These are phyloP conservation scores for Puma concolor DNA, from an alignment of 2,113 vertebrate species.

Conservation along the genomic window DNA sequence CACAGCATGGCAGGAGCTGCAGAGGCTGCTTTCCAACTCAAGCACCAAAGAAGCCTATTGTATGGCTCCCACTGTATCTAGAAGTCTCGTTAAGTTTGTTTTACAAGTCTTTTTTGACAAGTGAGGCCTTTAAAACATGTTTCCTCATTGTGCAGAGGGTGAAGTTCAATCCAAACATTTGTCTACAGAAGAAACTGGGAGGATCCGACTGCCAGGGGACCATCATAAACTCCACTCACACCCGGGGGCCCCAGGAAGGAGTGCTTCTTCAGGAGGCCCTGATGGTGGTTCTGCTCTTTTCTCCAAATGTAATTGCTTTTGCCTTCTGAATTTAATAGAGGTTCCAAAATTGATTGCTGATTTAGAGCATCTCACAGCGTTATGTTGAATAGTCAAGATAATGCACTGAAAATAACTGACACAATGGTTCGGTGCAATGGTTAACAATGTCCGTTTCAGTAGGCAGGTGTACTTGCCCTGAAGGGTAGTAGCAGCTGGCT, in stretches of 20 bases:
- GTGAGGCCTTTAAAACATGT: conserved; percentile 69
- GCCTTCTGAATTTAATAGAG: too few species aligned
- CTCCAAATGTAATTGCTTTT: too few species aligned
- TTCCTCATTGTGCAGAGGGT: conserved; percentile 75
- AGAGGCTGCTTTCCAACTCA: neutral
- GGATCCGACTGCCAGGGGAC: neutral
- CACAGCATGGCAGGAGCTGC: fast-evolving
- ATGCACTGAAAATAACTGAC: neutral
- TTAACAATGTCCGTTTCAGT: neutral
- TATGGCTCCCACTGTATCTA: neutral
- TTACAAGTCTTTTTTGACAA: conserved; percentile 76
- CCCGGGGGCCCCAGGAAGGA: neutral
- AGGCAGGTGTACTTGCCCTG: neutral
- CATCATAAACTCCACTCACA: neutral
- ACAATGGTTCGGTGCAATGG: neutral
- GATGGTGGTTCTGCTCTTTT: neutral
- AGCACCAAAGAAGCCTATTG: neutral
- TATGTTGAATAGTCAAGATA: conserved; percentile 15
- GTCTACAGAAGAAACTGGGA: conserved; percentile 22
- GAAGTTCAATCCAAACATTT: conserved; percentile 71
- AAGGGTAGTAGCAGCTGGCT: neutral
- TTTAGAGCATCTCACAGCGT: neutral
- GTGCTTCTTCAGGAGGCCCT: neutral
- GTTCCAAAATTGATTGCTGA: too few species aligned
- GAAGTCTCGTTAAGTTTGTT: conserved; percentile 66